A percentile compares a stretch with the other conserved stretches of the same genome.
Conservation (phyloP, 1,140 invertebrate species). For the Penaeus vannamei region DNA sequence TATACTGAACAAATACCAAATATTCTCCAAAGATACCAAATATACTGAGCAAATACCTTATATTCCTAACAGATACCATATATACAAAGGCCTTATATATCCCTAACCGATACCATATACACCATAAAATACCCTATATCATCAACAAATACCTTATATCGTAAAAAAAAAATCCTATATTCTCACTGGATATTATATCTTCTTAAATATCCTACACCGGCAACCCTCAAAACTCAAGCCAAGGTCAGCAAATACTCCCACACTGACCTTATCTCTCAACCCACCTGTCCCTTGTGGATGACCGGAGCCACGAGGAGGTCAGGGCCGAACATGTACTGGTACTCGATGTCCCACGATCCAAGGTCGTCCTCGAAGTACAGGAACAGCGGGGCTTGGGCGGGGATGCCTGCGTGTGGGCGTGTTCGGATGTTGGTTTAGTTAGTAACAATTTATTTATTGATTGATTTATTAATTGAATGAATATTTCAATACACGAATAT, state of each 20-base stretch:
- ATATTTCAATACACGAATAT: background rate
- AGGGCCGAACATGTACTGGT: constrained; percentile 72
- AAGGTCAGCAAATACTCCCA: background rate
- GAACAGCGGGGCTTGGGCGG: constrained; percentile 71
- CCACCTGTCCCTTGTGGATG: constrained; percentile 58
- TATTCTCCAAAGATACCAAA: no score
- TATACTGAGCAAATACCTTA: no score
- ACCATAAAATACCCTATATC: no score
- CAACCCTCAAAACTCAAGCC: background rate
- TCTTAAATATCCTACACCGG: background rate
- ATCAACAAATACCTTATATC: no score
- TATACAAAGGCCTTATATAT: no score
- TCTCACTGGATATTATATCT: background rate
- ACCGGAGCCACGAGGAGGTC: constrained; percentile 72
- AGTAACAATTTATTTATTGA: no score
- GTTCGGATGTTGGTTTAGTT: constrained; percentile 64
- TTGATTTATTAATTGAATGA: background rate
- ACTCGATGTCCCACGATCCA: constrained; percentile 68
- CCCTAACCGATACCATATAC: no score
- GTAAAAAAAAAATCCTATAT: background rate
- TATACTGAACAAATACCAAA: background rate
- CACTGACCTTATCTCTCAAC: background rate
- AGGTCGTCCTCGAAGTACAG: constrained; percentile 70
- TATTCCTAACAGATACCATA: no score
- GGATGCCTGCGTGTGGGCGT: constrained; percentile 62